Base-by-base conservation (phyloP, 1,140 invertebrate species). In the Drosophila guanche region DNA sequence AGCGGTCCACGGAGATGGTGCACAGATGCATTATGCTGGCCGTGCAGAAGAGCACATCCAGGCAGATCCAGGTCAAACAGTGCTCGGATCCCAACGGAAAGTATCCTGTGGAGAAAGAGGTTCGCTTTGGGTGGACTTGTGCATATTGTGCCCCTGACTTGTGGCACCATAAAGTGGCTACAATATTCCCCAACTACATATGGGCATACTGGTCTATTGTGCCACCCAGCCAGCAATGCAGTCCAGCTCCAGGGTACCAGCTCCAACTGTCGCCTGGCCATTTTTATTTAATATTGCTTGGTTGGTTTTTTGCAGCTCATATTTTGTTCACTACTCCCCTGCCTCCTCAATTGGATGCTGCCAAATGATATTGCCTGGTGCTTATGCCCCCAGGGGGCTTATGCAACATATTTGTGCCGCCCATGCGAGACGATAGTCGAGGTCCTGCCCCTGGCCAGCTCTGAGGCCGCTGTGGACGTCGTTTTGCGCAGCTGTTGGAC, bases 21-120 rank as follows among this genome's bases (percentile, higher is more conserved):
- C 97, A 98, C 22, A 99, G 93, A 92, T 99, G 98, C 95, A 99
- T 97, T 86, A 99, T 98, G 54, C 97, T 98, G 0, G 97, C 97
- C 0, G 98, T 99, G 90, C 97, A 98, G 89, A 98, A 98, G 0
- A 99, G 93, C 0, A 99, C 98, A 92, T 99, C 98, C 78, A 97
- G 93, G 77, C 95, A 96, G 54, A 97, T 96, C 96, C 96, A 97
- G n/a, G 94, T 94, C 37, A 97, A 93, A 90, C 96, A 97, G 90
- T 96, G 96, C 22, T 95, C 94, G 1, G 96, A 94, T 4, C 96
- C 94, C 45, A 97, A 91, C 2, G 96, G 96, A 89, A 97, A 97
- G 83, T 95, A 95, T 54, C 96, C 96, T 97, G 94, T n/a, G 92
- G 92, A 81, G 50, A 14, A 52, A 27, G 23, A 53, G 51, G 20